Evolutionary conservation across 2,888 invertebrate genomes (phyloP), one percentile per base, ranked within the genome.

Genomic region (Nymphalis polychloros): DNA sequence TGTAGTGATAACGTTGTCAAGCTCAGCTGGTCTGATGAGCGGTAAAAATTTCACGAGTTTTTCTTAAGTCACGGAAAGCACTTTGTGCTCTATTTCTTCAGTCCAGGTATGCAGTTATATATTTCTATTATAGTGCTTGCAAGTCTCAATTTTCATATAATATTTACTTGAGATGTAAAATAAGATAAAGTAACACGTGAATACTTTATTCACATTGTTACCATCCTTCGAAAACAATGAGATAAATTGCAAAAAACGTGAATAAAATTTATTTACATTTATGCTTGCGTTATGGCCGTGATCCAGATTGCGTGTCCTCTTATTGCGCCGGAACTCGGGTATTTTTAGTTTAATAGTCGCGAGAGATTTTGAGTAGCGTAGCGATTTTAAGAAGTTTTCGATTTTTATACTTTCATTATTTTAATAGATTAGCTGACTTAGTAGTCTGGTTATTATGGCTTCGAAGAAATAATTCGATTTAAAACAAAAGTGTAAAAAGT

Each of bases 251-350:
- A 59, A 71, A 73, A 72, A 74, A 71, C 64, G 69, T 71, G 71
- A 73, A 77, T 68, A 73, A 63, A 61, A 72, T 74, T 75, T 73
- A 84, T 87, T 86, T 86, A 88, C 85, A 80, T 78, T 83, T 80
- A 78, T 79, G 81, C 85, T 76, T 72, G 72, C 75, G 74, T 73
- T 73, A 77, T 91, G 92, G 91, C 92, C 91, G 85, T 92, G 92
- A 91, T 92, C 92, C 92, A 92, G 89, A 90, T 90, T 86, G 81
- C 86, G 85, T 84, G 87, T 86, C 85, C 81, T 84, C 83, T 83
- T 89, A 90, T 85, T 90, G 87, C 92, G 92, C 91, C 90, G 89
- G 90, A 90, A 91, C 85, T 84, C 84, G 87, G 86, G 81, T 92
- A 92, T 92, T 90, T 92, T 85, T 91, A 91, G 90, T 89, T 80